Evolutionary conservation across 2,113 vertebrate species (phyloP), one percentile per base, ranked within the genome.

Genomic region (Hucho hucho): DNA sequence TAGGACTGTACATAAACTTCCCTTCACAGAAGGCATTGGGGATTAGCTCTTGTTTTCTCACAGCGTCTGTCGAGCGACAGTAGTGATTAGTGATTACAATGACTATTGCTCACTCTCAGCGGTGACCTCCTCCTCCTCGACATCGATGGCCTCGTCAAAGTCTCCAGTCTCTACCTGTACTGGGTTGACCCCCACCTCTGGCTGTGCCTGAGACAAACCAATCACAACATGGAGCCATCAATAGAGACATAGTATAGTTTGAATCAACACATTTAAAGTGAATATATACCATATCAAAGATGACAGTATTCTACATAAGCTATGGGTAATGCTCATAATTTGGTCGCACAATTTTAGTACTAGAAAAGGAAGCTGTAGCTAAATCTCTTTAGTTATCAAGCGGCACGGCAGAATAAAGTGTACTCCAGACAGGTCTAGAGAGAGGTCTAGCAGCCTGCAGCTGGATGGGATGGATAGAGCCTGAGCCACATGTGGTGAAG

Each of bases 131-230:
- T 97, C 96, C 43, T 95, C 95, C 1, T 90, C 82, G 12, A 96
- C 88, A 66, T 95, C 95, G 0, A 94, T 90, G 82, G 95, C 93
- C 26, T 99, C 98, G 46, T 99, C 98, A 0, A 99, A 99, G 79
- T 99, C 98, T 81, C 97, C 98, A 3, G 96, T 93, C 89, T 98
- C 97, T 65, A 99, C 93, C 91, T 99, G 98, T 76, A 99, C 97
- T 0, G 98, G 98, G 83, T 98, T 99, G 75, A 90, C 84, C 7
- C 97, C 97, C 73, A 98, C 93, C 0, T 96, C 94, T 2, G 76
- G 0, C 76, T 94, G 13, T 53, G 16, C 94, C 86, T 95, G 88
- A 18, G 26, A 79, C 29, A 25, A 73, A 9, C 67, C 63, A 81
- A 72, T 18, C 69, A 61, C 28, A 72, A 12, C 32, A 32, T 32